phyloP scores from a whole-genome alignment of 2,888 invertebrate genomes.

The Hipparchia sbordonii region DNA sequence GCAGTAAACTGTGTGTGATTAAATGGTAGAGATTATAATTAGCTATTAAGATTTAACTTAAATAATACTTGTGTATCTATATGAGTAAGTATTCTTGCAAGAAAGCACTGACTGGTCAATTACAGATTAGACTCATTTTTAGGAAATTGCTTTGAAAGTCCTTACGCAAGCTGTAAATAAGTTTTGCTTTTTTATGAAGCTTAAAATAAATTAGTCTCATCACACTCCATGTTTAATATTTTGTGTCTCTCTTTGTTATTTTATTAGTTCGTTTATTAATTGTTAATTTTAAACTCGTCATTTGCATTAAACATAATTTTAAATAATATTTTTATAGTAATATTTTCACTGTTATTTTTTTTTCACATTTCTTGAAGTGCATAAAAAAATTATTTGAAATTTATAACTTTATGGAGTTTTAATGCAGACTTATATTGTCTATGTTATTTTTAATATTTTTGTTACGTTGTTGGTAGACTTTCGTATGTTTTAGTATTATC shows the following conservation, averaged over 20 bases:
- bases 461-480: not conserved
- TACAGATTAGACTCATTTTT: slow-evolving; percentile 77
- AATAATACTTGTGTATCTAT: not conserved
- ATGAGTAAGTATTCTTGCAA: slow-evolving; percentile 56
- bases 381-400: too few species aligned
- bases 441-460: not conserved
- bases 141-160: slow-evolving; percentile 72
- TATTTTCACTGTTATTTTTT: too few species aligned
- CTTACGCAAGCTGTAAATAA: slow-evolving; percentile 64
- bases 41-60: not conserved
- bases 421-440: too few species aligned
- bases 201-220: not conserved
- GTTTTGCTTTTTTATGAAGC: slow-evolving; percentile 48
- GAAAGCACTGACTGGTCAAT: slow-evolving; percentile 81
- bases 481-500: too few species aligned
- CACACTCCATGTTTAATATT: too few species aligned
- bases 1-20: slow-evolving; percentile 12
- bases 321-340: too few species aligned
- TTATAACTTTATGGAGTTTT: too few species aligned
- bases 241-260: not conserved
- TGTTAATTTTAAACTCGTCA: too few species aligned
- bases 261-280: not conserved
- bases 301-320: too few species aligned
- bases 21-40: not conserved
- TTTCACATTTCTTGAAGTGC: too few species aligned